Percentiles rank a stretch among this genome's conserved stretches.
Conservation (phyloP, 2,113 vertebrate genomes). For the Geothlypis trichas region DNA sequence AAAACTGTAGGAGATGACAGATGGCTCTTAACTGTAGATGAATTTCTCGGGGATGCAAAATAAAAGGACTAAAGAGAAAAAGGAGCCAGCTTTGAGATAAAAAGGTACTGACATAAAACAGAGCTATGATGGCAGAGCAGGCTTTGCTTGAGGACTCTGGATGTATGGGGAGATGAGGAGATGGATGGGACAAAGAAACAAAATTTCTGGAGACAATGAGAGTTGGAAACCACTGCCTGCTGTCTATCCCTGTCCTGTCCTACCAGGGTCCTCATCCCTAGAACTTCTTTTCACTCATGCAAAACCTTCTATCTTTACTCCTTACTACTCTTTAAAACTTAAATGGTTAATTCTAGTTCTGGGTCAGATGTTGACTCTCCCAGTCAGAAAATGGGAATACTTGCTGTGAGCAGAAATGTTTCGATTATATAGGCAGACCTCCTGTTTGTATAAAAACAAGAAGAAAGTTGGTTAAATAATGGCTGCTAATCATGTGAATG, state of each 20-base stretch:
- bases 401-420: background rate
- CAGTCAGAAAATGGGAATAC: background rate
- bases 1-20: background rate
- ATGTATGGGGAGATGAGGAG: background rate
- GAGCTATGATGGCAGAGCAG: background rate
- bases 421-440: background rate
- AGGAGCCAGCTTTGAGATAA: background rate
- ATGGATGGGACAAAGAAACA: background rate
- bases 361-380: background rate
- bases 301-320: background rate
- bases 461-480: background rate
- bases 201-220: background rate
- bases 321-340: background rate
- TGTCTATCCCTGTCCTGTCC: background rate
- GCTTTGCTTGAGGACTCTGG: background rate
- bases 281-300: accelerated
- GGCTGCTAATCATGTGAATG: background rate
- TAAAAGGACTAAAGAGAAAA: background rate
- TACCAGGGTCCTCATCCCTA: background rate
- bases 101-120: background rate
- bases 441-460: constrained; percentile 19
- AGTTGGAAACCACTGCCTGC: background rate
- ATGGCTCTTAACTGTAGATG: background rate
- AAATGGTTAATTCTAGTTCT: background rate
- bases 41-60: constrained; percentile 8